Evolutionary conservation across 2,888 invertebrate genomes (phyloP).

Genomic region (Caenorhabditis parvicauda): DNA sequence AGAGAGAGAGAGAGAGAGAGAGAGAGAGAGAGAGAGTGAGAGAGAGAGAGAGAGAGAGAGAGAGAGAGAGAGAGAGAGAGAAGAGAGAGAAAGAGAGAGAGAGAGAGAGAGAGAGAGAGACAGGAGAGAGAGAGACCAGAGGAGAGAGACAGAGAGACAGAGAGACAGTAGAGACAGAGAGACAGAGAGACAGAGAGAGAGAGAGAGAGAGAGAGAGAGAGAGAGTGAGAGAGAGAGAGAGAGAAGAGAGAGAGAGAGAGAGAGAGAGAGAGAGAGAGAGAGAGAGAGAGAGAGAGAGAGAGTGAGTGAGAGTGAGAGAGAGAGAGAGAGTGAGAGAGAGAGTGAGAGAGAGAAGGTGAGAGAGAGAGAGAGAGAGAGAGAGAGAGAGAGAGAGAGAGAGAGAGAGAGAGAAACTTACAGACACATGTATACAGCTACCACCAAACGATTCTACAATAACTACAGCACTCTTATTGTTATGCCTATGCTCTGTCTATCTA

Average conservation of each 20-base stretch:
- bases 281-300: conserved; percentile 1
- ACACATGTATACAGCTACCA: too few relatives aligned
- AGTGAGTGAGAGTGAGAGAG: background rate
- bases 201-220: background rate
- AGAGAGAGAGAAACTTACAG: background rate
- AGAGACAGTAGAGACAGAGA: background rate
- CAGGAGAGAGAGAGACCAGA: conserved; percentile 2
- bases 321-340: conserved; percentile 1
- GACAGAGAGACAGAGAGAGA: background rate
- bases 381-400: background rate
- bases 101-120: too few relatives aligned
- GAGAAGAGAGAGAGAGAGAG: conserved; percentile 5
- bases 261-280: background rate
- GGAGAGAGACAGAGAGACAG: background rate
- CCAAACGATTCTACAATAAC: too few relatives aligned
- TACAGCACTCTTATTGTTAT: too few relatives aligned
- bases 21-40: too few relatives aligned
- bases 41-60: too few relatives aligned
- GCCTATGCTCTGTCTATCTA: too few relatives aligned
- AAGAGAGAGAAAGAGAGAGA: background rate
- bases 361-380: background rate
- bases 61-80: too few relatives aligned
- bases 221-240: conserved; percentile 4
- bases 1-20: too few relatives aligned
- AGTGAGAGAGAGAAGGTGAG: background rate